Evolutionary conservation across 2,888 invertebrate genomes (phyloP).

Genomic region (Sericinus montela): DNA sequence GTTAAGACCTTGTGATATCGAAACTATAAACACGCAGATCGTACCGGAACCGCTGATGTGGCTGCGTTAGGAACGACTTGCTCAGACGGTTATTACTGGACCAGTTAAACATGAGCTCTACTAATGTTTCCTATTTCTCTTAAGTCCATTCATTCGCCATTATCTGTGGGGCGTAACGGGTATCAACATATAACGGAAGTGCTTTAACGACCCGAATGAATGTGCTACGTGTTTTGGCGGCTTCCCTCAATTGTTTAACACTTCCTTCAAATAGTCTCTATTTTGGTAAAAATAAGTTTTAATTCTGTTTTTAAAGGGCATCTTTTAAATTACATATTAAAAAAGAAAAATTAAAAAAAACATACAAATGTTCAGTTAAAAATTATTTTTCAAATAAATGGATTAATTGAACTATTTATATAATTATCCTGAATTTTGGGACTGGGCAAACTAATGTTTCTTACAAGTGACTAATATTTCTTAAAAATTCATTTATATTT

Average conservation of each 20-base stretch:
- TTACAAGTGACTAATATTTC: too few species aligned
- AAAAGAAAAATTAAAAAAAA: not conserved
- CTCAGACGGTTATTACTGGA: constrained; percentile 52
- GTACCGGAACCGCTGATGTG: constrained; percentile 63
- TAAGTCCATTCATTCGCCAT: constrained; percentile 25
- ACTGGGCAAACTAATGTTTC: too few species aligned
- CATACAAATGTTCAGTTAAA: too few species aligned
- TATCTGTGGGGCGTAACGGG: constrained; percentile 26
- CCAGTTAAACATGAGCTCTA: constrained; percentile 48
- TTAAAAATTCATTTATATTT: too few species aligned
- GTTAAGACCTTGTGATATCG: constrained; percentile 45
- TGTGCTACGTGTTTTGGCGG: constrained; percentile 73
- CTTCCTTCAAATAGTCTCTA: constrained; percentile 30
- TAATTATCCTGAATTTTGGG: too few species aligned
- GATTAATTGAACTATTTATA: too few species aligned
- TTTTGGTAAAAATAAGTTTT: constrained; percentile 13
- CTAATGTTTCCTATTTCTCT: constrained; percentile 28
- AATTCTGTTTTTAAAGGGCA: too few species aligned
- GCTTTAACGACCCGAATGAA: constrained; percentile 61
- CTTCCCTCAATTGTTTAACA: constrained; percentile 59
- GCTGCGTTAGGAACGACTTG: constrained; percentile 59
- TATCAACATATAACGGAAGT: constrained; percentile 43
- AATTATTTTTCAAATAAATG: too few species aligned
- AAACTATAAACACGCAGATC: constrained; percentile 52
- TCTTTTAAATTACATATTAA: not conserved